A percentile compares a stretch with the other conserved stretches of the same genome.
Evolutionary conservation across 2,888 invertebrate species (phyloP).

Genomic region (Oscheius sp.): DNA sequence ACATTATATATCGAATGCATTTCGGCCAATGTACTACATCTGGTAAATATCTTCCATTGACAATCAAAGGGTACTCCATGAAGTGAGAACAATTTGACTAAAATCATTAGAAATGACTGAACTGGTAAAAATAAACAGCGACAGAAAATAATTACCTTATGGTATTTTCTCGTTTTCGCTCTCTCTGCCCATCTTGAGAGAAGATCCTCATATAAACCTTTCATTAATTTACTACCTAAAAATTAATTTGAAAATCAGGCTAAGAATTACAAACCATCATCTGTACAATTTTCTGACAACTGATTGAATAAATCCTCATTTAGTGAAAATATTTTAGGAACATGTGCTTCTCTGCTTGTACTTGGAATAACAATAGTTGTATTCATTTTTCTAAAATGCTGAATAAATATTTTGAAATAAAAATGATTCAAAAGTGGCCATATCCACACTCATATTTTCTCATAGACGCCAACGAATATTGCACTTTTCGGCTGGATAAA

Average conservation of each 20-base stretch:
- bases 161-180: not conserved
- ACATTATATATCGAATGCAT: not conserved
- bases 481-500: no score
- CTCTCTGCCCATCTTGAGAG: not conserved
- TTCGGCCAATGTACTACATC: not conserved
- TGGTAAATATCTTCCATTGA: not conserved
- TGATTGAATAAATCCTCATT: no score
- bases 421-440: no score
- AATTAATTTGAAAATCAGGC: no score
- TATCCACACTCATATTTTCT: no score
- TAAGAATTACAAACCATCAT: not conserved
- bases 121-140: not conserved
- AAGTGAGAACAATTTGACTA: not conserved
- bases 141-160: not conserved
- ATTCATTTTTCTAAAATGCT: no score
- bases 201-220: not conserved
- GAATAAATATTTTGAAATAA: no score
- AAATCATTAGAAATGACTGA: not conserved
- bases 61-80: not conserved
- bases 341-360: no score
- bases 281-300: no score
- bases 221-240: not conserved
- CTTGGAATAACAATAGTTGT: no score
- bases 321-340: no score
- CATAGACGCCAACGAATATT: no score